Percentiles rank a stretch among this genome's conserved stretches.
Conservation (phyloP, 2,888 invertebrate species). For the Heliconius charithonia region DNA sequence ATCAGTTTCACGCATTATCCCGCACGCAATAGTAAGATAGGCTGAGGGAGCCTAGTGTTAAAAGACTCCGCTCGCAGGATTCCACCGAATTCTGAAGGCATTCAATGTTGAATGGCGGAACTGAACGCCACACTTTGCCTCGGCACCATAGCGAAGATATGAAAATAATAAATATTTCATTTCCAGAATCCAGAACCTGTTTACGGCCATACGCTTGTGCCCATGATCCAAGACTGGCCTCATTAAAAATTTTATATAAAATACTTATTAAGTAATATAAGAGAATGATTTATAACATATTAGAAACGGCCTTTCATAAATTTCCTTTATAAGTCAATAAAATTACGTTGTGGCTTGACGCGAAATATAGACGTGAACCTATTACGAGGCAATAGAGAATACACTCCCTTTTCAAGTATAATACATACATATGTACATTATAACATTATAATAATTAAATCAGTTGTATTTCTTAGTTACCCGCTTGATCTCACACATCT, state of each 20-base stretch:
- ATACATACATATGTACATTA: no score
- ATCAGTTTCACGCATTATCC: no score
- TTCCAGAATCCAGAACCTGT: background rate
- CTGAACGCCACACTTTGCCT: background rate
- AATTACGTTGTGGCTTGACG: conserved; percentile 6
- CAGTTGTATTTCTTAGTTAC: no score
- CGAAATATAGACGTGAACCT: conserved; percentile 2
- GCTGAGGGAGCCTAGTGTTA: no score
- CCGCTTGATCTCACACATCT: no score
- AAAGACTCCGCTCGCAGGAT: no score
- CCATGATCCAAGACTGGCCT: background rate
- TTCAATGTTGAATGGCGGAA: no score
- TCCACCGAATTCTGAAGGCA: no score
- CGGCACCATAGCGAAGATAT: background rate
- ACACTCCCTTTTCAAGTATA: no score
- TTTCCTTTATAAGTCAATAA: conserved; percentile 7
- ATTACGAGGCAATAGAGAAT: background rate
- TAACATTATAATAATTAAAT: background rate
- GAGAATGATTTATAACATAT: background rate
- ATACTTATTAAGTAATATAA: background rate
- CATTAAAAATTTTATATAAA: background rate
- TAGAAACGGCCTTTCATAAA: background rate
- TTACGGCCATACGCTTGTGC: no score
- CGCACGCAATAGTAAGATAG: no score
- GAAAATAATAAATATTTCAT: background rate